Conservation (phyloP, 2,888 invertebrate species). For the Ennomos erosarius region DNA sequence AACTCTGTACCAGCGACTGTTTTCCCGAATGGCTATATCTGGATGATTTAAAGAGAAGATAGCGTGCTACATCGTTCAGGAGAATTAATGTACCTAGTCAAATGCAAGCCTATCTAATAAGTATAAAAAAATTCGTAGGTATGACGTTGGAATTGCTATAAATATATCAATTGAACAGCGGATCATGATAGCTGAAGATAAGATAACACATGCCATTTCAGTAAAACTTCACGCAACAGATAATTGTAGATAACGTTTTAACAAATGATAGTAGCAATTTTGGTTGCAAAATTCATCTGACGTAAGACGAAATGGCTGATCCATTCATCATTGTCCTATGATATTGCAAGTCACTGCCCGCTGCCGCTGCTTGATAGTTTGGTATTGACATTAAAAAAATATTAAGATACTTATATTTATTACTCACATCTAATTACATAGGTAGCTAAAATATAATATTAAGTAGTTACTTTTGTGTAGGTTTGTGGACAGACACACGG, state of each 20-base stretch:
- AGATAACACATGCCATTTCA: constrained; percentile 13
- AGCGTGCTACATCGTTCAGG: too few species aligned
- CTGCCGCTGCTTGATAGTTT: constrained; percentile 46
- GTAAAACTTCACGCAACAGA: constrained; percentile 13
- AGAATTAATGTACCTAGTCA: too few species aligned
- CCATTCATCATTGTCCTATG: constrained; percentile 52
- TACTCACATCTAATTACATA: constrained; percentile 18
- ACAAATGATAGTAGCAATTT: constrained; percentile 20
- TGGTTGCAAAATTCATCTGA: constrained; percentile 37
- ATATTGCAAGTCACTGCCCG: constrained; percentile 51
- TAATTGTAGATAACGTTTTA: constrained; percentile 21
- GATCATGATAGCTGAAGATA: constrained; percentile 14
- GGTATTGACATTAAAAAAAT: constrained; percentile 31
- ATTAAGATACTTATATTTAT: too few species aligned
- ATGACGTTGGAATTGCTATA: not conserved
- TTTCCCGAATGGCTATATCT: too few species aligned
- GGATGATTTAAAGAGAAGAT: too few species aligned
- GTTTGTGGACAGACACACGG: too few species aligned
- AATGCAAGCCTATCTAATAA: too few species aligned
- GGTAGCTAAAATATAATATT: constrained; percentile 8
- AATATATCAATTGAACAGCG: constrained; percentile 3
- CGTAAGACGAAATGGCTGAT: constrained; percentile 49
- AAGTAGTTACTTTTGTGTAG: constrained; percentile 6
- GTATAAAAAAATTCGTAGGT: too few species aligned
- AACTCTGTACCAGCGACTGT: too few species aligned